Evolutionary conservation across 2,113 vertebrate genomes (phyloP).

Genomic region (Pipra filicauda): DNA sequence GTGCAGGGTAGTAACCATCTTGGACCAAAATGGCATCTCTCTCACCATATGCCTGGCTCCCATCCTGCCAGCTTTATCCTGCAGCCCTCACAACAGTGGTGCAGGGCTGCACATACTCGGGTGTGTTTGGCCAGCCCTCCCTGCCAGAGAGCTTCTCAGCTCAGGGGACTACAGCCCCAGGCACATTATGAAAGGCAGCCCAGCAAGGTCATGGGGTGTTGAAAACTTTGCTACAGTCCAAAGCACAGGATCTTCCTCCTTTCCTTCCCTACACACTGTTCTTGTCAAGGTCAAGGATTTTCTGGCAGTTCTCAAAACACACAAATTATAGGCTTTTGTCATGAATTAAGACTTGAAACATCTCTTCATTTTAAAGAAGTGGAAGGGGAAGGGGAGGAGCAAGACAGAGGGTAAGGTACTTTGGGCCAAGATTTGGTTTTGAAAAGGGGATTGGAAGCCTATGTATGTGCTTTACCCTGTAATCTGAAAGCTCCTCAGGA

Average conservation of each 20-base stretch:
- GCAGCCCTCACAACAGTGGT: neutral
- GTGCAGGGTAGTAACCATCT: neutral
- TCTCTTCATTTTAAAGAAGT: neutral
- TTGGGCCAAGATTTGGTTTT: neutral
- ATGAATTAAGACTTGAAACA: neutral
- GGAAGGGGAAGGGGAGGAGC: neutral
- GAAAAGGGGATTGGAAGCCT: neutral
- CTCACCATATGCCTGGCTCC: neutral
- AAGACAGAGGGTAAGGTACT: neutral
- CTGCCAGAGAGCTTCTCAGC: neutral
- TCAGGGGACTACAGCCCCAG: neutral
- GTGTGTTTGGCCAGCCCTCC: neutral
- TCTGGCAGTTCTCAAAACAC: slow-evolving; percentile 1
- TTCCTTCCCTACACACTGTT: neutral
- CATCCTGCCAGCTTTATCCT: neutral
- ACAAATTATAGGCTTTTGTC: neutral
- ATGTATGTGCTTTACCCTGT: neutral
- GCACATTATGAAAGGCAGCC: neutral
- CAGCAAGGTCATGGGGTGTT: neutral
- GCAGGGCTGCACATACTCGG: neutral
- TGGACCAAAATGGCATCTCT: neutral
- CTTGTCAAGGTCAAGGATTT: neutral
- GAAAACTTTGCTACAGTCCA: neutral
- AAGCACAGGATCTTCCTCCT: neutral
- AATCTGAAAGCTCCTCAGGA: slow-evolving; percentile 9